These are phyloP conservation scores for Eubasilissa splendida DNA, from an alignment of 2,888 invertebrate species.

Conservation along the genomic window DNA sequence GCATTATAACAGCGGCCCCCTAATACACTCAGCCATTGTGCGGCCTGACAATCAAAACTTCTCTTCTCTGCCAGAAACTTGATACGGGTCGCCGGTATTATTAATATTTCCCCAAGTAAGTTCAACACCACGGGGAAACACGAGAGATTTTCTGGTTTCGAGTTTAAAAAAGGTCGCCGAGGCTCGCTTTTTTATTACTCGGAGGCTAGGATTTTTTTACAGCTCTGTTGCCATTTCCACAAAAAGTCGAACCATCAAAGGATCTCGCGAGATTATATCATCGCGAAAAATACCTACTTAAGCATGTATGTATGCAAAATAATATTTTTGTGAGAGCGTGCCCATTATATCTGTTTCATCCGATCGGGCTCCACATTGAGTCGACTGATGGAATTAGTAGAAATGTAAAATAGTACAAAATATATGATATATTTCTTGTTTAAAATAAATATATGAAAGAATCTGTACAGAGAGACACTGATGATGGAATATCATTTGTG, in stretches of 20 bases:
- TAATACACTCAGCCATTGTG: slow-evolving; percentile 45
- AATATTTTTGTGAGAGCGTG: background rate
- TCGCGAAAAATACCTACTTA: slow-evolving; percentile 35
- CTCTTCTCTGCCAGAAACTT: slow-evolving; percentile 38
- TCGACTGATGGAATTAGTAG: too few relatives aligned
- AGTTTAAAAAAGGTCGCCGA: slow-evolving; percentile 32
- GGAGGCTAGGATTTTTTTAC: slow-evolving; percentile 28
- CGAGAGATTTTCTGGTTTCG: slow-evolving; percentile 32
- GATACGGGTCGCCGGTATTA: slow-evolving; percentile 44
- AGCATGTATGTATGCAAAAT: slow-evolving; percentile 10
- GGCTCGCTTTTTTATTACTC: slow-evolving; percentile 26
- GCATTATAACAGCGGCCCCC: slow-evolving; percentile 44
- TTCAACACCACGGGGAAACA: slow-evolving; percentile 28
- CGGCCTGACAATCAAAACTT: slow-evolving; percentile 50
- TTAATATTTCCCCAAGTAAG: slow-evolving; percentile 42
- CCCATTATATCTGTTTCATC: too few relatives aligned
- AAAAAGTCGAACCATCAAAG: slow-evolving; percentile 33
- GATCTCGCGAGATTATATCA: slow-evolving; percentile 37
- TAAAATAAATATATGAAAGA: too few relatives aligned
- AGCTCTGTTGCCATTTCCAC: slow-evolving; percentile 17
- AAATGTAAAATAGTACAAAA: too few relatives aligned
- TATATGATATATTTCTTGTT: too few relatives aligned
- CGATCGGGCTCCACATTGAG: too few relatives aligned
- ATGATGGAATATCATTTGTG: too few relatives aligned
- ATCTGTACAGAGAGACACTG: too few relatives aligned